These are phyloP conservation scores for Brachionus calyciflorus DNA, from an alignment of 1,140 invertebrate genomes.

Conservation along the genomic window DNA sequence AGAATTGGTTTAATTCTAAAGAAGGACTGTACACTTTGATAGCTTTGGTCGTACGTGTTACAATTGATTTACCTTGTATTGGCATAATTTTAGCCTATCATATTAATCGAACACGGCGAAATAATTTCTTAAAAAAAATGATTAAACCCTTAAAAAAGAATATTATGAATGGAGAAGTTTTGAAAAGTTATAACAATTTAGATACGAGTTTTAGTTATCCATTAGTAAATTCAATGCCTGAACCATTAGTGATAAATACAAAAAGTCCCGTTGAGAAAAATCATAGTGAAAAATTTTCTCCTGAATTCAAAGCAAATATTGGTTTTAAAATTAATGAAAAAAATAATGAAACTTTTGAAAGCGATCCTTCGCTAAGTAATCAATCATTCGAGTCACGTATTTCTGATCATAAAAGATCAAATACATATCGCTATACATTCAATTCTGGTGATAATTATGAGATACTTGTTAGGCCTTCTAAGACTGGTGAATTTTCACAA, in stretches of 20 bases:
- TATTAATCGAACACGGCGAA: slow-evolving; percentile 16
- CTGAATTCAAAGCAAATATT: too few species aligned
- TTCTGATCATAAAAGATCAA: too few species aligned
- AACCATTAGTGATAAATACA: not conserved
- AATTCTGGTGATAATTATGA: not conserved
- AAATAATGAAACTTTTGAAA: too few species aligned
- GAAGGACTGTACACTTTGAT: slow-evolving; percentile 20
- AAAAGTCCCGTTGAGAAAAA: not conserved
- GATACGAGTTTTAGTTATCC: slow-evolving; percentile 7
- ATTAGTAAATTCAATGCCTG: not conserved
- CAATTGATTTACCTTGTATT: slow-evolving; percentile 35
- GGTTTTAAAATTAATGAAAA: not conserved
- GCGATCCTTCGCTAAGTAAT: not conserved
- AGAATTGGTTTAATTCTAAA: slow-evolving; percentile 24
- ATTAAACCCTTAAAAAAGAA: slow-evolving; percentile 21
- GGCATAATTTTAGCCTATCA: slow-evolving; percentile 7
- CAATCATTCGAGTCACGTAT: too few species aligned
- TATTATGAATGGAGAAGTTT: slow-evolving; percentile 24
- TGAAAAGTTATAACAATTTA: slow-evolving; percentile 27
- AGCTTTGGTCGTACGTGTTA: not conserved
- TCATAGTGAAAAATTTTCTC: too few species aligned
- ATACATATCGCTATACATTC: not conserved
- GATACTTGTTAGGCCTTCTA: not conserved
- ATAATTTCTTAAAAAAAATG: slow-evolving; percentile 42
- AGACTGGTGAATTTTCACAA: not conserved